A percentile compares a stretch with the other conserved stretches of the same genome.
phyloP scores from a whole-genome alignment of 2,888 invertebrate species.

The Cosmorhoe ocellata region DNA sequence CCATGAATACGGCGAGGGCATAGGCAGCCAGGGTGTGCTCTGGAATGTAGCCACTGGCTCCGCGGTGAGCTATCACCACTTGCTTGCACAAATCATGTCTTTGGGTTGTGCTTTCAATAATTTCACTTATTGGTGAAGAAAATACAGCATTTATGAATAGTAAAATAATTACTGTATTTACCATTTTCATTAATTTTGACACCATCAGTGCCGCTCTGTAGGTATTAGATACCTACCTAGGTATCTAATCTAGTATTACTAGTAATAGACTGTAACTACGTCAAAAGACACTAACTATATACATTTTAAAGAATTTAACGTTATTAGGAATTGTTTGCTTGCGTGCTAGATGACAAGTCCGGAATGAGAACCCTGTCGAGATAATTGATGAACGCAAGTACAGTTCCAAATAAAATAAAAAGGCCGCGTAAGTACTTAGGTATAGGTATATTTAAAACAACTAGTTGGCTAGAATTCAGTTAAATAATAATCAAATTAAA shows the following conservation, averaged over 20 bases:
- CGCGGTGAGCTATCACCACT: conserved; percentile 43
- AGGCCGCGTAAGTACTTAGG: no score
- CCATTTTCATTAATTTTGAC: conserved; percentile 4
- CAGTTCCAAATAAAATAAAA: not conserved
- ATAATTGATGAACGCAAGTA: not conserved
- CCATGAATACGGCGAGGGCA: conserved; percentile 59
- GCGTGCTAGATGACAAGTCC: no score
- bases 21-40: conserved; percentile 73
- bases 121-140: conserved; percentile 4
- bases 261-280: no score
- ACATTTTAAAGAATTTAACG: no score
- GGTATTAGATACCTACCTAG: no score
- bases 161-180: not conserved
- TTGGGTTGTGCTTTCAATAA: not conserved
- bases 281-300: no score
- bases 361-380: not conserved
- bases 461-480: no score
- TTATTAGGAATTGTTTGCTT: not conserved
- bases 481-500: no score
- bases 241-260: no score
- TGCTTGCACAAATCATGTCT: conserved; percentile 18
- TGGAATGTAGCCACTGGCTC: conserved; percentile 72
- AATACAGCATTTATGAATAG: not conserved
- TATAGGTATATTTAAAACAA: no score
- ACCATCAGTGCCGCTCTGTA: no score